Conservation (phyloP, 1,140 invertebrate species). For the Papilio glaucus region DNA sequence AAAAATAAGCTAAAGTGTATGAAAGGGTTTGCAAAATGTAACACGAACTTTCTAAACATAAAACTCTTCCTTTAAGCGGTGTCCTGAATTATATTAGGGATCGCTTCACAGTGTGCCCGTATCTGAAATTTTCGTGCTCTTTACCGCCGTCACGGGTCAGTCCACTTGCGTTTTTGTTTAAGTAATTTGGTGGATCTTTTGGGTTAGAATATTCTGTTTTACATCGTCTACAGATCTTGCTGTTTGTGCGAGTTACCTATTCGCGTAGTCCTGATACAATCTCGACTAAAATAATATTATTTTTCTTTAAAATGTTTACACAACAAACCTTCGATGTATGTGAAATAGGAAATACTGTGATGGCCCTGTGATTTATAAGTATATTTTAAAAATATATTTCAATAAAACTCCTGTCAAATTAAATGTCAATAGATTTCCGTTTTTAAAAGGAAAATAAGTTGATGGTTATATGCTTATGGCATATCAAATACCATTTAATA, state of each 20-base stretch:
- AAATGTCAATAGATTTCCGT: no score
- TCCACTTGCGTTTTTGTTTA: slow-evolving; percentile 41
- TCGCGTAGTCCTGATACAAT: neutral
- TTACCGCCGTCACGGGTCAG: slow-evolving; percentile 23
- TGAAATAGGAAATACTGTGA: no score
- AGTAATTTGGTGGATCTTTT: slow-evolving; percentile 35
- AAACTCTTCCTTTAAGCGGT: slow-evolving; percentile 20
- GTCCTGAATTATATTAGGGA: slow-evolving; percentile 14
- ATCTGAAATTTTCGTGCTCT: slow-evolving; percentile 17
- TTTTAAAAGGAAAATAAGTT: no score
- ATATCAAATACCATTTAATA: no score
- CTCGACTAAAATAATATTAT: no score
- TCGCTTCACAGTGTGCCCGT: slow-evolving; percentile 7
- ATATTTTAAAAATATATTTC: no score
- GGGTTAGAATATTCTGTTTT: slow-evolving; percentile 1
- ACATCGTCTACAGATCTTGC: neutral
- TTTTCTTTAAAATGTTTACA: no score
- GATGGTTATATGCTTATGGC: no score
- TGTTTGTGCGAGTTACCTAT: neutral
- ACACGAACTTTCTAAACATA: slow-evolving; percentile 13
- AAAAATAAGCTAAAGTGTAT: slow-evolving; percentile 8
- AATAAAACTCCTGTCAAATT: no score
- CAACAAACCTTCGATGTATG: no score
- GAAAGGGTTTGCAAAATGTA: neutral
- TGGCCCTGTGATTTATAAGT: no score